Base-by-base conservation (phyloP, 2,888 invertebrate species). In the Dexiosoma caninum region DNA sequence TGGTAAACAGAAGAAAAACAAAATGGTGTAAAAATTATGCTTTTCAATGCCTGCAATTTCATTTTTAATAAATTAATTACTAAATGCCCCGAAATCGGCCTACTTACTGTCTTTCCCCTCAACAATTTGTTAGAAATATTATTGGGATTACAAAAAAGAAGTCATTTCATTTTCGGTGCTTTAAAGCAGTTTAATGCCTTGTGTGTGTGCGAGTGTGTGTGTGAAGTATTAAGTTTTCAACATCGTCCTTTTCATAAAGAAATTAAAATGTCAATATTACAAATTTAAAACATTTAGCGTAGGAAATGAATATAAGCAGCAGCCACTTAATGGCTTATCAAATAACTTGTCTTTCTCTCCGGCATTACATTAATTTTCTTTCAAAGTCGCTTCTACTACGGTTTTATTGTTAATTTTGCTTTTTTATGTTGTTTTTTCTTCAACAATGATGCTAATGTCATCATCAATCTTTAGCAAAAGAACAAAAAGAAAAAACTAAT, bases 361-460 rank as follows among this genome's bases (percentile, higher is more conserved):
- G 30, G 37, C 51, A 60, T 72, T 69, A 64, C 49, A 62, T 69
- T 69, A 55, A 72, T 51, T 55, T 55, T 51, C 62, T 51, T 67
- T 69, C 32, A 23, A 14, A 55, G 57, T 37, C 40, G 21, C 37
- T 23, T 72, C 16, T 59, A 37, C 42, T 60, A n/a, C n/a, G n/a
- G 71, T 74, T 62, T 69, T 67, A 55, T 77, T 64, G 46, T 64
- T 64, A 32, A 64, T 66, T 35, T 75, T 53, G 30, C 40, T 59
- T 78, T 60, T 44, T 57, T 37, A 10, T 64, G 64, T 27, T 42
- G 37, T 60, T 72, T 66, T 86, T 84, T 83, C 83, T 83, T 83
- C 85, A 84, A 86, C 87, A 88, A 87, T 87, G 88, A 87, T 88
- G 88, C 88, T 88, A 88, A 88, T 88, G 88, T 88, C 88, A 88